Evolutionary conservation across 2,113 vertebrate species (phyloP), one percentile per base, ranked within the genome.

Genomic region (Sinocyclocheilus grahami): DNA sequence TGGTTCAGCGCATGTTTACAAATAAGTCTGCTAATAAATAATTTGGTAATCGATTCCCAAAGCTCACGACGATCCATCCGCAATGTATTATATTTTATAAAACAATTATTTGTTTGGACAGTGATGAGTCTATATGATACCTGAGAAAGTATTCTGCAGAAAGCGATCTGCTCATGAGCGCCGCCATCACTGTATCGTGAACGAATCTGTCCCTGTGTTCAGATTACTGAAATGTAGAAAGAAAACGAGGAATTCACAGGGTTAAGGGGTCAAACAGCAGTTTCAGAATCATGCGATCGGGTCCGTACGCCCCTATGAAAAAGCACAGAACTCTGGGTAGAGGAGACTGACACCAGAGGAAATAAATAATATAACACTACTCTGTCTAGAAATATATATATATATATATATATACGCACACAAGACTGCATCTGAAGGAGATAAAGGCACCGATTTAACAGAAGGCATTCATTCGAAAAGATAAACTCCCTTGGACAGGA

Each of bases 391-490:
- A 65, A 82, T 27, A 81, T 69, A 84, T 69, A 53, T 55, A 71
- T 27, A 39, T 60, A 87, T 51, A 48, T n/a, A 60, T 48, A 75
- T 51, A 69, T 69, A 33, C 10, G 53, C 60, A 86, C 51, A 76
- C 79, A 86, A 89, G 85, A 91, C 90, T 89, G 90, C 86, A 90
- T 91, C 83, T 86, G 76, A 86, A 90, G 86, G 76, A 87, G 82
- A 84, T 85, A 55, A 91, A 90, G 89, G 90, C 89, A 90, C 87
- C 86, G 89, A 84, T 87, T 87, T 85, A 86, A 83, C 84, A 79
- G 69, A 77, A 87, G 84, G 87, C 86, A 87, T 88, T 86, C 55
- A 37, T 85, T 48, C 46, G 76, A 76, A 53, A 76, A 83, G 60
- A 83, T 55, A n/a, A 22, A 82, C 16, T 80, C 79, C 75, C 46